Conservation (phyloP, 2,113 vertebrate species). For the Vulpes vulpes region DNA sequence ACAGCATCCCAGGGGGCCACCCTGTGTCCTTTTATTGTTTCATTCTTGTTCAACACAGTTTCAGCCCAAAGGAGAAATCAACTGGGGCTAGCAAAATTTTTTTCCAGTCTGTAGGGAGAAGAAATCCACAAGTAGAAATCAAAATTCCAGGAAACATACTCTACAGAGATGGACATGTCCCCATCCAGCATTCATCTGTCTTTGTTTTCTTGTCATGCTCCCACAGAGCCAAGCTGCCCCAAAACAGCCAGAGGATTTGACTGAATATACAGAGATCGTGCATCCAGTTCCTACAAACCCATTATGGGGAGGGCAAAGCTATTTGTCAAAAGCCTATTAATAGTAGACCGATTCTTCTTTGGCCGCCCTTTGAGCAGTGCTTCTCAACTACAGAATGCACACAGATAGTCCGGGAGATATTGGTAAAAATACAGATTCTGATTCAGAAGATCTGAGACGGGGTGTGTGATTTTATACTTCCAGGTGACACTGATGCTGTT, state of each 20-base stretch:
- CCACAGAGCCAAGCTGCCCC: neutral
- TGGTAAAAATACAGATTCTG: neutral
- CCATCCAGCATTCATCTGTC: no score
- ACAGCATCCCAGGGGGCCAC: neutral
- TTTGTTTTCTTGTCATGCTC: neutral
- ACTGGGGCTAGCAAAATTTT: neutral
- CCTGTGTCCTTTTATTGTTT: neutral
- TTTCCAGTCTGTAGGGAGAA: neutral
- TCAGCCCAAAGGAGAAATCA: neutral
- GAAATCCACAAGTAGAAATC: neutral
- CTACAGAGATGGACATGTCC: neutral
- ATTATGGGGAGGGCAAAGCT: neutral
- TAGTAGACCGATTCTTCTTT: neutral
- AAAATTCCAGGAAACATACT: neutral
- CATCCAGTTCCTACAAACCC: neutral
- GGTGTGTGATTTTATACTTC: neutral
- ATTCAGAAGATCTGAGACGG: neutral
- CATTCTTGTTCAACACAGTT: neutral
- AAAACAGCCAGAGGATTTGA: neutral
- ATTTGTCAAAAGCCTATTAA: neutral
- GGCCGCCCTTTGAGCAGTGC: neutral
- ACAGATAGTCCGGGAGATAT: accelerated
- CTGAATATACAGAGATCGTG: neutral
- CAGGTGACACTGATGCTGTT: neutral
- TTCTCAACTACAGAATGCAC: neutral